A percentile compares a stretch with the other conserved stretches of the same genome.
Conservation (phyloP, 1,140 invertebrate genomes). For the Atta colombica region DNA sequence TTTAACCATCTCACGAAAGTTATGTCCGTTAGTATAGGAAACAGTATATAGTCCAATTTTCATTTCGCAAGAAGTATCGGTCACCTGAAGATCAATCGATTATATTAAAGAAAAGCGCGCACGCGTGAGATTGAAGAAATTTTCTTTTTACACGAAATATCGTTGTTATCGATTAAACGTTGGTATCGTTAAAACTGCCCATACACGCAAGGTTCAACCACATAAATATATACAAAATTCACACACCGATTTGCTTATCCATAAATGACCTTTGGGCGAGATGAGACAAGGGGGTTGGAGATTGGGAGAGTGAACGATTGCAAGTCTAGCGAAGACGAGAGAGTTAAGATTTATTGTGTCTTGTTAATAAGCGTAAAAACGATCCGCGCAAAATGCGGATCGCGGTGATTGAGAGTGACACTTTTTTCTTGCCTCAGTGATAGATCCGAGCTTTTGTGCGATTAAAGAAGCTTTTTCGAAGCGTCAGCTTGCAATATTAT, state of each 20-base stretch:
- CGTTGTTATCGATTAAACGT: conserved; percentile 10
- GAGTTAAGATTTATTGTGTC: conserved; percentile 55
- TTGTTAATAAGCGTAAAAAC: conserved; percentile 42
- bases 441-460: conserved; percentile 42
- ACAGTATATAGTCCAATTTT: not conserved
- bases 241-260: conserved; percentile 67
- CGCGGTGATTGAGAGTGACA: not conserved
- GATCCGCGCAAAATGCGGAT: conserved; percentile 36
- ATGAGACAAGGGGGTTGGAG: not conserved
- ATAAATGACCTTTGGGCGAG: conserved; percentile 29
- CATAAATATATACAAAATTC: conserved; percentile 74
- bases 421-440: not conserved
- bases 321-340: conserved; percentile 49
- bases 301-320: not conserved
- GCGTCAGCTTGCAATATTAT: conserved; percentile 10
- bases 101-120: not conserved
- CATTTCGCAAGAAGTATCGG: not conserved
- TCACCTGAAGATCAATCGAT: not conserved
- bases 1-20: not conserved
- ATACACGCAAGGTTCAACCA: conserved; percentile 68
- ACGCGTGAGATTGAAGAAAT: conserved; percentile 7
- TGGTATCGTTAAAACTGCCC: conserved; percentile 79
- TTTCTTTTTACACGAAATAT: conserved; percentile 23
- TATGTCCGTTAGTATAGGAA: not conserved
- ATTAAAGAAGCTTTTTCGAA: conserved; percentile 43